Evolutionary conservation across 1,140 invertebrate species (phyloP), one percentile per base, ranked within the genome.

Genomic region (Xylocopa sonorina): DNA sequence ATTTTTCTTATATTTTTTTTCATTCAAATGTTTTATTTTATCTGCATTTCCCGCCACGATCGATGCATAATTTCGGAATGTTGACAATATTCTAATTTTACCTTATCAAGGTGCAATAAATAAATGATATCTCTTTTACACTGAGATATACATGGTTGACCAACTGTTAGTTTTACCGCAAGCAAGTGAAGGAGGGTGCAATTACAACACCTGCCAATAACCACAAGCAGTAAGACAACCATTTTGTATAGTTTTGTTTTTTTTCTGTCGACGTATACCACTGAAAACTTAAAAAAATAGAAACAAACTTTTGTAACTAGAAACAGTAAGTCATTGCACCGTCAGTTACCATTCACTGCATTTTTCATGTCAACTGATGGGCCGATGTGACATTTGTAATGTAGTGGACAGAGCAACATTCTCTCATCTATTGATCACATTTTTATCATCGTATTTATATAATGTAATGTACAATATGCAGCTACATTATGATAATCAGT

Each of bases 381-480:
- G 72, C 76, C 55, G 66, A 88, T 78, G 74, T 50, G 51, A 83
- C 78, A 81, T 81, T 84, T 87, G 83, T 82, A 82, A 90, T 88
- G 84, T 88, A 86, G 74, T 90, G 87, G 86, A 90, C 87, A 88
- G 88, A 90, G 87, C 88, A 87, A 88, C 81, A 87, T 87, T 85
- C 86, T 91, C 82, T 87, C 83, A 82, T 88, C 85, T 88, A 87
- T 87, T 86, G 83, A 90, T 91, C 89, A 91, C 89, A 91, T 89
- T 88, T 78, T 86, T 90, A 87, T 89, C 81, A 83, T 87, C 88
- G 87, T 90, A 89, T 90, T 90, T 90, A 90, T 90, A 90, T 89
- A 88, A 88, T 89, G 88, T 91, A 90, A 91, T 91, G 88, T 91
- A 91, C 89, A 91, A 91, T 91, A 91, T 90, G 89, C 88, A 90